Conservation (phyloP, 2,888 invertebrate genomes). For the Fragum sueziense region DNA sequence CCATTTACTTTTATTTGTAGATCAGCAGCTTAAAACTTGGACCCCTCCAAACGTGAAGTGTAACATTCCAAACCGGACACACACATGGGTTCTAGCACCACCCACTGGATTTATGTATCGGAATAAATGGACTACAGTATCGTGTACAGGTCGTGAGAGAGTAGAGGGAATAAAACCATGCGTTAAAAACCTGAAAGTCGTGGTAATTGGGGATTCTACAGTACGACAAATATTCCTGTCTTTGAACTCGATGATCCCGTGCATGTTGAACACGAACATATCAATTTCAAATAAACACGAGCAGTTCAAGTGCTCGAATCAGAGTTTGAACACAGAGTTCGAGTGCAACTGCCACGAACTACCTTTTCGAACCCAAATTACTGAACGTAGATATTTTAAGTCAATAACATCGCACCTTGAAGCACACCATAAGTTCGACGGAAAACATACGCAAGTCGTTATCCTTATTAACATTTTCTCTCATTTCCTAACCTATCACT, state of each 20-base stretch:
- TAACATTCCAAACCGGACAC: not conserved
- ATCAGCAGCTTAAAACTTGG: not conserved
- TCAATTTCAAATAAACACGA: not conserved
- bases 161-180: not conserved
- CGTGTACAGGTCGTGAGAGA: not conserved
- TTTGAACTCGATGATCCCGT: not conserved
- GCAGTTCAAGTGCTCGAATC: not conserved
- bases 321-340: not conserved
- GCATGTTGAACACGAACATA: not conserved
- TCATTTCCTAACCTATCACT: not conserved
- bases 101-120: not conserved
- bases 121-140: not conserved
- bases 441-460: not conserved
- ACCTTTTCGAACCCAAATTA: not conserved
- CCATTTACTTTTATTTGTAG: too few species aligned
- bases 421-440: not conserved
- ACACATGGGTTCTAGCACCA: not conserved
- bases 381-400: not conserved
- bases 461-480: not conserved
- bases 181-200: not conserved
- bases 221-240: not conserved
- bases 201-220: not conserved
- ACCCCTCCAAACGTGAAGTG: not conserved
- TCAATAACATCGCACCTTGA: not conserved
- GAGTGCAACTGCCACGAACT: constrained; percentile 4